phyloP scores from a whole-genome alignment of 2,888 invertebrate genomes.

The Caenorhabditis panamensis region DNA sequence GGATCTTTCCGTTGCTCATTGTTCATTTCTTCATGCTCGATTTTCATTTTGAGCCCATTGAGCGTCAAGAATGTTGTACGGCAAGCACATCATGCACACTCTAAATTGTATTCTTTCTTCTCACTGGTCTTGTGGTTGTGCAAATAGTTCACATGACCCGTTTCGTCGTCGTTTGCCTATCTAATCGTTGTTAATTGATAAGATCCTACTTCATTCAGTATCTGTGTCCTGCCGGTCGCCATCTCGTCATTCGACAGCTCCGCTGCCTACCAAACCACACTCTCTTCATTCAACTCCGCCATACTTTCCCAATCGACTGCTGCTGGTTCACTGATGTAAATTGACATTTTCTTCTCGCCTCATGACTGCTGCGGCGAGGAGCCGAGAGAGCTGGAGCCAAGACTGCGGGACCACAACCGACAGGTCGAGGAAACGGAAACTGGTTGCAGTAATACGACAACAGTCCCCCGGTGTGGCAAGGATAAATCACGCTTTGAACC shows the following conservation, averaged over 20 bases:
- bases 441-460: conserved; percentile 16
- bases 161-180: conserved; percentile 10
- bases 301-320: background rate
- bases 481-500: conserved; percentile 23
- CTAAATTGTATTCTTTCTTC: background rate
- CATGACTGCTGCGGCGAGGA: conserved; percentile 11
- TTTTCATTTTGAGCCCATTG: background rate
- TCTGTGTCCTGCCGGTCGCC: background rate
- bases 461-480: conserved; percentile 10
- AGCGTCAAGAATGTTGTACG: background rate
- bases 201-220: conserved; percentile 23
- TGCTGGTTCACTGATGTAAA: conserved; percentile 19
- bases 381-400: background rate
- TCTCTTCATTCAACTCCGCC: conserved; percentile 1
- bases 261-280: background rate
- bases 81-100: background rate
- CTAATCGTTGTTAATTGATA: conserved; percentile 32
- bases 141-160: conserved; percentile 20
- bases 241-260: background rate
- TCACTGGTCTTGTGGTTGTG: conserved; percentile 13
- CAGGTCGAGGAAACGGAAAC: background rate
- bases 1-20: background rate
- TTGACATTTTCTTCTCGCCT: conserved; percentile 7
- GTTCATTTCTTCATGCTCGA: background rate
- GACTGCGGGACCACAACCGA: no score